These are phyloP conservation scores for Harpalus rufipes DNA, from an alignment of 2,888 invertebrate genomes.

Conservation along the genomic window DNA sequence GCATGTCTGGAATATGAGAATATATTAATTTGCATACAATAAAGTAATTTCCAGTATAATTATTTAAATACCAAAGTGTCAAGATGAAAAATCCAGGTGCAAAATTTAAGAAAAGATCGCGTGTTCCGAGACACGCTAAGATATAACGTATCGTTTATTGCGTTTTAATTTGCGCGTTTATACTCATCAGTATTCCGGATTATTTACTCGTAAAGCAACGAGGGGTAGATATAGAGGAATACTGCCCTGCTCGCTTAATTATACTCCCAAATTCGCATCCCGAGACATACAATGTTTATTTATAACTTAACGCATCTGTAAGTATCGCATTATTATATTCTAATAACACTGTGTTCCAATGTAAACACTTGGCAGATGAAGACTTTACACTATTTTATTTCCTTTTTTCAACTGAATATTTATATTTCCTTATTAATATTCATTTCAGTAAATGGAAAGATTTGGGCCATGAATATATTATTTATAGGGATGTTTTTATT, in stretches of 20 bases:
- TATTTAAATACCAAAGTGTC: conserved; percentile 37
- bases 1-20: background rate
- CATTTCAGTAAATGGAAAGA: conserved; percentile 43
- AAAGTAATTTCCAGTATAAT: conserved; percentile 25
- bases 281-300: conserved; percentile 58
- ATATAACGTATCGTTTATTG: conserved; percentile 47
- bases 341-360: conserved; percentile 48
- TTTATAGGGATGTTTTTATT: conserved; percentile 29
- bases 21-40: conserved; percentile 8
- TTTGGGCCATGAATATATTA: conserved; percentile 24
- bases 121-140: conserved; percentile 42
- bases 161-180: conserved; percentile 62
- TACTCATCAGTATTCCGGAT: conserved; percentile 61
- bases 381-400: conserved; percentile 21
- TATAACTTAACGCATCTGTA: conserved; percentile 42
- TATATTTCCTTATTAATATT: conserved; percentile 54
- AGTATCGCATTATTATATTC: conserved; percentile 60
- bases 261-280: conserved; percentile 58
- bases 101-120: conserved; percentile 39
- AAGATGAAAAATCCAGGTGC: conserved; percentile 40
- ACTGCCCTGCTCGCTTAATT: conserved; percentile 40
- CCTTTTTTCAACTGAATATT: conserved; percentile 57
- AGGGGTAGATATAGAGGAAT: conserved; percentile 38
- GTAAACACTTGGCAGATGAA: conserved; percentile 50
- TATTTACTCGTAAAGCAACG: conserved; percentile 36